Evolutionary conservation across 2,113 vertebrate species (phyloP).

Genomic region (Himantopus leucocephalus): DNA sequence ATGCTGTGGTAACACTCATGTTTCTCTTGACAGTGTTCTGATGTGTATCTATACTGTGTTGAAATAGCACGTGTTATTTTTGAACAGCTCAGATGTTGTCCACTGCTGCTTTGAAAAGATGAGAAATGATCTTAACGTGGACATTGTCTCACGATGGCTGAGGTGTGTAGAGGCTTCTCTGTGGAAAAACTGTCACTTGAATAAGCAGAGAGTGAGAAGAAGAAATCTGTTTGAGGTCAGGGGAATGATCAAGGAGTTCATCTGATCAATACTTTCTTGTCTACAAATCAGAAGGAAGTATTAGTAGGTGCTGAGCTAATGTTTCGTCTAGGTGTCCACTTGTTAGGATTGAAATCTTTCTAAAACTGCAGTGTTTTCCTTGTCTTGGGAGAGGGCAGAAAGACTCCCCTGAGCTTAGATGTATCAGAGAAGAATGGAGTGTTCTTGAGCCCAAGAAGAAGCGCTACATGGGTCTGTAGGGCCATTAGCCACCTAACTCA

Average conservation of each 20-base stretch:
- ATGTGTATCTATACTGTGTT: background rate
- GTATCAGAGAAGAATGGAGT: background rate
- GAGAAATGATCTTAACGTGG: background rate
- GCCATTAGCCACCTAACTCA: background rate
- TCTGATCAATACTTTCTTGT: background rate
- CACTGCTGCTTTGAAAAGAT: background rate
- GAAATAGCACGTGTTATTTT: background rate
- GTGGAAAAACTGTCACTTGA: background rate
- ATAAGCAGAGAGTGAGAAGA: background rate
- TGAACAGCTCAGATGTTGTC: background rate
- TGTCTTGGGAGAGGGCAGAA: background rate
- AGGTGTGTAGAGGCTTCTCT: background rate
- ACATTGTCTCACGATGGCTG: background rate
- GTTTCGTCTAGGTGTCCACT: background rate
- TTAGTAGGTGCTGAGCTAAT: background rate
- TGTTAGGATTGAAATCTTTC: background rate
- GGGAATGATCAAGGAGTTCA: background rate
- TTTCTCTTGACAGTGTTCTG: background rate
- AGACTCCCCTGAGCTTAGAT: background rate
- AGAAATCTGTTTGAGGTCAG: background rate
- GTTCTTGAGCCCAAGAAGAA: background rate
- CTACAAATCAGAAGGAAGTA: background rate
- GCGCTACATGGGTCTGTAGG: background rate
- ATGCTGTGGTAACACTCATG: background rate
- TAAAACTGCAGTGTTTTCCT: background rate